phyloP scores from a whole-genome alignment of 2,797 vertebrate species.

The Xyrichtys novacula region DNA sequence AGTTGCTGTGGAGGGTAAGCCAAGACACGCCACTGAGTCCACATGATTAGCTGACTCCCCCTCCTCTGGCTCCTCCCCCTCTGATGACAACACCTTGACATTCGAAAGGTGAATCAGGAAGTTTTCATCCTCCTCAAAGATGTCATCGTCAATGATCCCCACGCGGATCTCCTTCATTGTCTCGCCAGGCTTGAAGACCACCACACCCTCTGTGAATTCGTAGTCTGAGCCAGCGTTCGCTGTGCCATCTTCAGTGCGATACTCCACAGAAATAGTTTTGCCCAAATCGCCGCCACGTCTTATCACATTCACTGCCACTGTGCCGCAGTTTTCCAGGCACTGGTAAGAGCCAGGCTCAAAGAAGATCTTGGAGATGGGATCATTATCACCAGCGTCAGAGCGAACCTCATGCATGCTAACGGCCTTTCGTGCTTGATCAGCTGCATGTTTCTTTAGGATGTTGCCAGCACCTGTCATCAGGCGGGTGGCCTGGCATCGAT shows the following conservation, averaged over 20 bases:
- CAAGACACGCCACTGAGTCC: constrained; percentile 89
- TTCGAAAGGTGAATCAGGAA: constrained; percentile 97
- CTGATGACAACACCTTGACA: constrained; percentile 85
- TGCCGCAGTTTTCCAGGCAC: constrained; percentile 98
- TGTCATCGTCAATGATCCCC: constrained; percentile 97
- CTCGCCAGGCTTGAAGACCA: constrained; percentile 96
- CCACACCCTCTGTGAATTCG: constrained; percentile 96
- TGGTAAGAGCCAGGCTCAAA: constrained; percentile 97
- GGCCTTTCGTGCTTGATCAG: constrained; percentile 96
- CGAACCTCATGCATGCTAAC: constrained; percentile 99
- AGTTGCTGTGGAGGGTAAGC: constrained; percentile 90
- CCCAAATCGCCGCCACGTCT: constrained; percentile 93
- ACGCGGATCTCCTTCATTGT: constrained; percentile 95
- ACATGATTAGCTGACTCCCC: constrained; percentile 88
- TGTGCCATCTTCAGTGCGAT: constrained; percentile 97
- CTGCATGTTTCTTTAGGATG: constrained; percentile 97
- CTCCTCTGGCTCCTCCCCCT: constrained; percentile 85
- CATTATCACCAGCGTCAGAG: constrained; percentile 88
- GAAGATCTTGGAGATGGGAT: constrained; percentile 93
- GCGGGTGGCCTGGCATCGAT: constrained; percentile 97
- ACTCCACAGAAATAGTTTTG: constrained; percentile 93
- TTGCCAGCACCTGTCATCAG: constrained; percentile 99
- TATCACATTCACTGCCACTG: constrained; percentile 93
- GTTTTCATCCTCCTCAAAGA: constrained; percentile 99
- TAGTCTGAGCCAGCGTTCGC: constrained; percentile 98